Evolutionary conservation across 2,797 vertebrate species (phyloP), one percentile per base, ranked within the genome.

Genomic region (Gobionotothen gibberifrons): DNA sequence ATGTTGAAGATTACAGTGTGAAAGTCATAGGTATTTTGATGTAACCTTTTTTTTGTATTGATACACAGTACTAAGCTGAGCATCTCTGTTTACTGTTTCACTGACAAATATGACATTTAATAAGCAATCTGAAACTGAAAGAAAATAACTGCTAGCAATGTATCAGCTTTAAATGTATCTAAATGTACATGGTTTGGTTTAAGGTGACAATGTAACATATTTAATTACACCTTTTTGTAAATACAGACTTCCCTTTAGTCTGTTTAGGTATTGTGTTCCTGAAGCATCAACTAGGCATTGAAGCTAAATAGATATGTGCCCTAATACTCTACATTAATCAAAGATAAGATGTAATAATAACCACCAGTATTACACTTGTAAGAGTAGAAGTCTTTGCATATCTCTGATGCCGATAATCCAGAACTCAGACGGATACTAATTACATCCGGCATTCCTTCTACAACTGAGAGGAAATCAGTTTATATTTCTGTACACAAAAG

Each of bases 261-360:
- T 40, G 29, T 58, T 79, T 5, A 48, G 10, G 36, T 13, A 7
- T 42, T 9, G 9, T 21, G 21, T 54, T 42, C 54, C 66, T 51
- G 26, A 56, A 53, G 40, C 64, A 32, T 52, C 46, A 22, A 21
- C 14, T 46, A 42, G 44, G 22, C 40, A 64, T 32, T 29, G 43
- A 40, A 56, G 52, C 36, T n/a, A 42, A 21, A 47, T 11, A 46
- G 1, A 67, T 36, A 26, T 47, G 29, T 21, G 36, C 39, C 26
- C 11, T 55, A 16, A 55, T n/a, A 55, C 53, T 61, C 49, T 46
- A 58, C 56, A 65, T 36, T 55, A 65, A 13, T 68, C 9, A 53
- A 19, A 67, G 9, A 74, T 48, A 5, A 51, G 15, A 57, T 61
- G 32, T 65, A 60, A 29, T 51, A 69, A 68, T 72, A 64, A 64